Evolutionary conservation across 2,888 invertebrate genomes (phyloP), one percentile per base, ranked within the genome.

Genomic region (Aleiodes leptofemur): DNA sequence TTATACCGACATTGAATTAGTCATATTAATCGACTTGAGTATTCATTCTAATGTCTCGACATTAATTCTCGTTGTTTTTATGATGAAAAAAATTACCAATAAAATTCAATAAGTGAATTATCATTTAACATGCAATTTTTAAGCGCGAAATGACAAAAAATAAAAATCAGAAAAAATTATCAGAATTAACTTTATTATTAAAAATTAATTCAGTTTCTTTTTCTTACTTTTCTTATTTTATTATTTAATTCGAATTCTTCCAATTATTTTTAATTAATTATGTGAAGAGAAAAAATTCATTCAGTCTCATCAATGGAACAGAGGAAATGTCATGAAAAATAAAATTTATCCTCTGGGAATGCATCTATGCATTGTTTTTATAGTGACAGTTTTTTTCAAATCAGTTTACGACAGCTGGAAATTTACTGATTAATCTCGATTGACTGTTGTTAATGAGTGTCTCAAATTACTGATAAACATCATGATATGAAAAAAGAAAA

Each of bases 21-120:
- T 80, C 80, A 80, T 75, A 75, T 75, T 80, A 80, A 80, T 80
- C 76, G 70, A 71, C 71, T 56, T 69, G 73, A 55, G 74, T 76
- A 77, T 79, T 78, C 75, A 76, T 72, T 64, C 38, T 74, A 70
- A 72, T 69, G 72, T 70, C 70, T 71, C 68, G 70, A 77, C 74
- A 73, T 79, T 79, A 77, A 77, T 79, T 76, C 76, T 69, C 69
- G 72, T 48, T 79, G 76, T 75, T 43, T 43, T 8, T 23, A 76
- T 77, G 73, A 72, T 75, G 73, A 43, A 64, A 34, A 69, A 61
- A 69, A 74, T 74, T 76, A 74, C 69, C 51, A 43, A 23, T 57
- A 29, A 16, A n/a, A 72, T 72, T 72, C 7, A 7, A 55, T 55
- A n/a, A 16, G 11, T 23, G 23, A 55, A 55, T 16, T n/a, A 55